phyloP scores from a whole-genome alignment of 2,113 vertebrate species.

The Erpornis zantholeuca region DNA sequence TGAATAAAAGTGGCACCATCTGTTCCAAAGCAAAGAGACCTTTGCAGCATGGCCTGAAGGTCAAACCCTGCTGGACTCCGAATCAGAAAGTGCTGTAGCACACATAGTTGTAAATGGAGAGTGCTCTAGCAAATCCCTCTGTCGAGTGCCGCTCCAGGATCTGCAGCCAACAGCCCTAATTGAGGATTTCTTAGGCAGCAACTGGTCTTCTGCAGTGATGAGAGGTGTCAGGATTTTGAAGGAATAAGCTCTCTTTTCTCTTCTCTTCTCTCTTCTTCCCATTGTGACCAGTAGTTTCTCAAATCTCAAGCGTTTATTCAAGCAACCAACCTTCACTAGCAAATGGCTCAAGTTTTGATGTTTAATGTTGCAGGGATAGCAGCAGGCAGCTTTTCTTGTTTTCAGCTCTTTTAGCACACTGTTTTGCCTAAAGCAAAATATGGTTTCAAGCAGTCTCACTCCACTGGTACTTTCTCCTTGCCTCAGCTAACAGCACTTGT shows the following conservation, averaged over 20 bases:
- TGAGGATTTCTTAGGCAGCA: neutral
- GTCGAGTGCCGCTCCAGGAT: accelerated
- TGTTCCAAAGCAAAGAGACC: neutral
- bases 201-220: neutral
- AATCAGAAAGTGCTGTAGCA: neutral
- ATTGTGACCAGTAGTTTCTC: slow-evolving; percentile 33
- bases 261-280: neutral
- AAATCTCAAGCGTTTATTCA: slow-evolving; percentile 46
- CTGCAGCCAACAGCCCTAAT: slow-evolving; percentile 8
- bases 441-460: slow-evolving; percentile 58
- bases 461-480: slow-evolving; percentile 27
- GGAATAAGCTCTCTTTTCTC: neutral
- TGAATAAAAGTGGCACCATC: slow-evolving; percentile 3
- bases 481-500: slow-evolving; percentile 46
- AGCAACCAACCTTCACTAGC: slow-evolving; percentile 30
- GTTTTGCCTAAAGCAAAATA: slow-evolving; percentile 70
- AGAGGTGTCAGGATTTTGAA: slow-evolving; percentile 14
- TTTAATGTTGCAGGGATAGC: slow-evolving; percentile 55
- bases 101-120: neutral
- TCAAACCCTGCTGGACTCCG: neutral
- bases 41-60: slow-evolving; percentile 13
- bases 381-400: slow-evolving; percentile 61
- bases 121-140: neutral
- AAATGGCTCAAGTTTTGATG: slow-evolving; percentile 64
- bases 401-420: slow-evolving; percentile 60